These are phyloP conservation scores for Euphonia xanthogaster DNA, from an alignment of 2,797 vertebrate species.

Conservation along the genomic window DNA sequence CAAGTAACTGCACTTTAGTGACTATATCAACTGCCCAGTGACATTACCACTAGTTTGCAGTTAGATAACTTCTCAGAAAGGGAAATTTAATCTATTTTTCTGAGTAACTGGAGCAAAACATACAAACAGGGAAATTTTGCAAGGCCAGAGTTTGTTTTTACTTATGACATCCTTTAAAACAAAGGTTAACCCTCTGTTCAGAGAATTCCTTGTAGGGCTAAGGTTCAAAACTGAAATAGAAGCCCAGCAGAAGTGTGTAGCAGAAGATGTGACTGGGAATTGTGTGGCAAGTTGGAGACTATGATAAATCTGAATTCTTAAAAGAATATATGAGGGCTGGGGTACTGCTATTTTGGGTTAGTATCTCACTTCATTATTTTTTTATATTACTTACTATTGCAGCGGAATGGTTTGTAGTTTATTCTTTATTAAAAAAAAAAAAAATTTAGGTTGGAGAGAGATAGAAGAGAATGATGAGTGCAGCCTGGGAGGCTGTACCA, in stretches of 20 bases:
- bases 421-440: neutral
- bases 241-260: neutral
- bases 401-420: neutral
- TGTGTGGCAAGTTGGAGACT: neutral
- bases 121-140: neutral
- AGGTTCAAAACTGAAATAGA: neutral
- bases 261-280: neutral
- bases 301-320: neutral
- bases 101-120: neutral
- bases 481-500: neutral
- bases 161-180: neutral
- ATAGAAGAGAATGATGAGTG: neutral
- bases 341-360: neutral
- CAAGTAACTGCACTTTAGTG: neutral
- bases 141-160: constrained; percentile 12
- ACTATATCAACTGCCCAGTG: neutral
- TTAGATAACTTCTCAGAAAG: constrained; percentile 19
- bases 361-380: neutral
- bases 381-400: neutral
- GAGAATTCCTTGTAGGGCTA: neutral
- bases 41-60: neutral
- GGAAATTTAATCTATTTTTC: neutral
- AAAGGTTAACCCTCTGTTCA: neutral
- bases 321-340: neutral
- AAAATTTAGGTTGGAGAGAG: neutral